Evolutionary conservation across 2,113 vertebrate species (phyloP).

Genomic region (Semnornis frantzii): DNA sequence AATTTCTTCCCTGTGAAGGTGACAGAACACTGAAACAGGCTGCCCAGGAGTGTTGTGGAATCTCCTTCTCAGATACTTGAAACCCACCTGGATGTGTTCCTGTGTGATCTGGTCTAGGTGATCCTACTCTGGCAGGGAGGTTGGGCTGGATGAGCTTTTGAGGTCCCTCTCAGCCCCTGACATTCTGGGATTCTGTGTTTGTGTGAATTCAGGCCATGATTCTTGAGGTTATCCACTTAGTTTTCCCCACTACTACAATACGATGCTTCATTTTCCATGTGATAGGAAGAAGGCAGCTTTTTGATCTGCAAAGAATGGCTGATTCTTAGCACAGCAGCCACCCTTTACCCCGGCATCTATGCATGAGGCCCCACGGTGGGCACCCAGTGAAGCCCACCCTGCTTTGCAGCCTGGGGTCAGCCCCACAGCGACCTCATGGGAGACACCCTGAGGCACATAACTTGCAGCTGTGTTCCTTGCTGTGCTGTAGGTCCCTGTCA

Average conservation of each 20-base stretch:
- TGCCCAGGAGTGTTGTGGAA: no score
- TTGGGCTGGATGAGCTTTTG: no score
- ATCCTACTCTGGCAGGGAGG: no score
- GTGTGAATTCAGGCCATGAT: not conserved
- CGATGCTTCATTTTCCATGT: not conserved
- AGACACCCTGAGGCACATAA: not conserved
- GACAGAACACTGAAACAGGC: no score
- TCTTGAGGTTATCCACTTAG: not conserved
- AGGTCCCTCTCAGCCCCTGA: no score
- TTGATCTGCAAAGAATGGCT: not conserved
- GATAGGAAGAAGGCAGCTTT: not conserved
- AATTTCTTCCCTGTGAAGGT: no score
- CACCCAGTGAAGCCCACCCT: not conserved
- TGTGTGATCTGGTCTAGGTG: no score
- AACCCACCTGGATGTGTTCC: no score
- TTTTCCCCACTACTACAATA: not conserved
- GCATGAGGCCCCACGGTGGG: no score
- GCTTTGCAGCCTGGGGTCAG: not conserved
- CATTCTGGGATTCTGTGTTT: no score
- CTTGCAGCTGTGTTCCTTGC: fast-evolving
- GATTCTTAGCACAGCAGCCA: not conserved
- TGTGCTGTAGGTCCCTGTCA: not conserved
- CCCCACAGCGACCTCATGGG: not conserved
- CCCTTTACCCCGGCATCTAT: fast-evolving
- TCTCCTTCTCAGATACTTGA: no score